Evolutionary conservation across 2,888 invertebrate species (phyloP).

Genomic region (Gonocerus acuteangulatus): DNA sequence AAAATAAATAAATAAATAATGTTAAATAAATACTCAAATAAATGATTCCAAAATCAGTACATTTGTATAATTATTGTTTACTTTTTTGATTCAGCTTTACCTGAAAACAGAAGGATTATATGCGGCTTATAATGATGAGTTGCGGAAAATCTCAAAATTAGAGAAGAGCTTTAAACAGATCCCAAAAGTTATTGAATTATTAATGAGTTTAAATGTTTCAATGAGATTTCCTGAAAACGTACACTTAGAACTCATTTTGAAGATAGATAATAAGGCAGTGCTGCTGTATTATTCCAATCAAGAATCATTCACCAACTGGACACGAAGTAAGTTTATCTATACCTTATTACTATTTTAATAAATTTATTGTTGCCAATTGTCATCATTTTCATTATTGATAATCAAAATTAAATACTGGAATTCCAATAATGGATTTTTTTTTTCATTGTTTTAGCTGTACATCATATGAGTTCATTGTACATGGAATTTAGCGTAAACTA

Average conservation of each 20-base stretch:
- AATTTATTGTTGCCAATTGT: background rate
- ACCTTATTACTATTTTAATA: background rate
- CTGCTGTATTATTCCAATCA: conserved; percentile 60
- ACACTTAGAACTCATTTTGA: conserved; percentile 39
- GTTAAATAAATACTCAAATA: too few relatives aligned
- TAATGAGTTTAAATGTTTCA: conserved; percentile 34
- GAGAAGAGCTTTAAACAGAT: conserved; percentile 21
- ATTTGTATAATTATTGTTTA: background rate
- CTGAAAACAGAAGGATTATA: conserved; percentile 37
- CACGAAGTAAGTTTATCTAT: conserved; percentile 54
- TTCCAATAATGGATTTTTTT: too few relatives aligned
- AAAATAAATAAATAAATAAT: too few relatives aligned
- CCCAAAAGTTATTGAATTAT: conserved; percentile 33
- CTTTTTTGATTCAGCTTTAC: conserved; percentile 36
- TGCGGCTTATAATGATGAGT: conserved; percentile 25
- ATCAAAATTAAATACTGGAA: too few relatives aligned
- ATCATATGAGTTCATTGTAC: conserved; percentile 47
- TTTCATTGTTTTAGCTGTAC: conserved; percentile 48
- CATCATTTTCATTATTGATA: background rate
- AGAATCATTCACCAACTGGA: conserved; percentile 54
- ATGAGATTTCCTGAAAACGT: conserved; percentile 35
- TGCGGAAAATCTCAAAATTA: conserved; percentile 22
- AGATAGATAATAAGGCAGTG: conserved; percentile 43
- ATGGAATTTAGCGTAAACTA: conserved; percentile 47
- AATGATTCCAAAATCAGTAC: background rate